Evolutionary conservation across 2,797 vertebrate species (phyloP), one percentile per base, ranked within the genome.

Genomic region (Pipistrellus nathusii): DNA sequence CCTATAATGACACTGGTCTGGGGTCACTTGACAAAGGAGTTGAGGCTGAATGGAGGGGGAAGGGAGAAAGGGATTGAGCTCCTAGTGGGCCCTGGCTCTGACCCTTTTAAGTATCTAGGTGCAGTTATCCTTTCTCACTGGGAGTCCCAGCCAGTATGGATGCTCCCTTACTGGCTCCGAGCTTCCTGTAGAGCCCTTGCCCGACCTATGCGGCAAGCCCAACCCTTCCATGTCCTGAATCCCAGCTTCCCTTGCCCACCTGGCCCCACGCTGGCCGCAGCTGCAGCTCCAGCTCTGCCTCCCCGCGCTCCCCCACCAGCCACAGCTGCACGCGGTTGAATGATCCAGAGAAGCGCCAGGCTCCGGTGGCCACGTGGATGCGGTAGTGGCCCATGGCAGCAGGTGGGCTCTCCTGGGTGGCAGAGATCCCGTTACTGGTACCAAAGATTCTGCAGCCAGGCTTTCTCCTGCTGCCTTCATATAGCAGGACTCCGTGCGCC

Each of bases 251-350:
- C 98, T 1, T 97, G 80, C 98, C 96, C 72, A 98, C 98, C 97
- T 99, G 98, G 88, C 99, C 98, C 90, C 98, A 97, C 46, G 96
- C 98, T 0, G 98, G 98, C 88, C 98, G 98, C 97, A 99, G 98
- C 94, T 98, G 96, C 85, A 98, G 82, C 46, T 98, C 98, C 94
- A 98, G 98, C 83, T 98, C 98, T 55, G 98, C 98, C 94, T 98
- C 98, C 18, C 98, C 98, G 10, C 38, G 96, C 83, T 97, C 98
- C n/a, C 98, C 98, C 81, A 99, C 97, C 93, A 99, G 96, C n/a
- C 99, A 98, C 88, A 99, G 93, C 78, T 87, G 98, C 90, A 99
- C 97, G 73, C 98, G 98, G 97, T 99, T 98, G 97, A 98, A 98
- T 35, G 98, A 98, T 38, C 98, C 98, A 0, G 98, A 98, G 96